These are phyloP conservation scores for Eulemur rubriventer DNA, from an alignment of 2,797 vertebrate genomes.

Conservation along the genomic window DNA sequence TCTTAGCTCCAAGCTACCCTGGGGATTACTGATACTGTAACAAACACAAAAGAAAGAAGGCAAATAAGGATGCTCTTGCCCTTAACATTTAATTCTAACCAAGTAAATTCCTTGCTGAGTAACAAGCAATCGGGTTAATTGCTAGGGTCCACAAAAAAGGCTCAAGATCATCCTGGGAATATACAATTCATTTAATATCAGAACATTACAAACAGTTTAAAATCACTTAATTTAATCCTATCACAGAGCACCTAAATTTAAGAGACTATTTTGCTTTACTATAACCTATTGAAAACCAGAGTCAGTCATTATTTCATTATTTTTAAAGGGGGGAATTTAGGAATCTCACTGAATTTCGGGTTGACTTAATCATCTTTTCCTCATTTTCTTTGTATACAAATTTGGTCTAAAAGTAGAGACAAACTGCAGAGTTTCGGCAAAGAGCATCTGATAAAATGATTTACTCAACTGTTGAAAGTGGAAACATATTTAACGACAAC, in stretches of 20 bases:
- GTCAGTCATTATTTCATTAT: not conserved
- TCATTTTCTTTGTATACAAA: not conserved
- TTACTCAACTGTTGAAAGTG: not conserved
- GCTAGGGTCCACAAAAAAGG: not conserved
- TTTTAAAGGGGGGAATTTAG: not conserved
- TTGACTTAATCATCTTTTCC: not conserved
- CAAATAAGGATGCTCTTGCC: constrained; percentile 54
- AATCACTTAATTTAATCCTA: not conserved
- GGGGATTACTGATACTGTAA: constrained; percentile 62
- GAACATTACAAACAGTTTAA: not conserved
- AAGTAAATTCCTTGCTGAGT: not conserved
- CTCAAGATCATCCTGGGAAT: not conserved
- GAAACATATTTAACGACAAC: constrained; percentile 20
- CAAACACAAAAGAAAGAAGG: constrained; percentile 53
- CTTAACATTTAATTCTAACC: not conserved
- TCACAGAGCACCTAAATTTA: not conserved
- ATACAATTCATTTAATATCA: not conserved
- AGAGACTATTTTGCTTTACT: not conserved
- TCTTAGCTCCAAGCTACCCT: constrained; percentile 50
- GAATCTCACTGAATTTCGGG: not conserved
- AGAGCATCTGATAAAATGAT: not conserved
- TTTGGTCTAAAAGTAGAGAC: not conserved
- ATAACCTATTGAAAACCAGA: not conserved
- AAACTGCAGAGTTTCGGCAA: not conserved
- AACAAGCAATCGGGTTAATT: constrained; percentile 6